Conservation (phyloP, 2,797 vertebrate genomes). For the Falco concolor region DNA sequence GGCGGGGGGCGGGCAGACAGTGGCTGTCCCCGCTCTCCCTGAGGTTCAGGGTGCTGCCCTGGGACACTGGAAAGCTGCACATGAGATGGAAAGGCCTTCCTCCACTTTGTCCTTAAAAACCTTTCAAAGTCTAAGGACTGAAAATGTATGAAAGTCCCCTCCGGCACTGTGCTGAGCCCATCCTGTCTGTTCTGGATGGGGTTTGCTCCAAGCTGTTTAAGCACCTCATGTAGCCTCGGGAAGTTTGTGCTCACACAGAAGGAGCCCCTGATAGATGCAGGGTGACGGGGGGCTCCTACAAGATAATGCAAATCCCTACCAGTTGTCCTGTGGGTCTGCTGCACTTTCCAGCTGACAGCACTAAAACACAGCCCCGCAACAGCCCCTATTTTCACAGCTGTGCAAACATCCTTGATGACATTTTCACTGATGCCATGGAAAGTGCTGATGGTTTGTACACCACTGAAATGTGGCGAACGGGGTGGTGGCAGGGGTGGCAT, state of each 20-base stretch:
- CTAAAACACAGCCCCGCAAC: neutral
- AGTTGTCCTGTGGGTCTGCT: neutral
- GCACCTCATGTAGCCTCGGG: neutral
- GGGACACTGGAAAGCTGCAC: neutral
- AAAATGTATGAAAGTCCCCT: neutral
- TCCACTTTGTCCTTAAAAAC: neutral
- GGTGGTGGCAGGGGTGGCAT: neutral
- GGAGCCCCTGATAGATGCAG: neutral
- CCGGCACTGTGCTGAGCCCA: neutral
- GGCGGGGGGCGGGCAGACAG: accelerated
- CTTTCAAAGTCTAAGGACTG: neutral
- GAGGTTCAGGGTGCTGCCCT: neutral
- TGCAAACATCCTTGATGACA: slow-evolving; percentile 1
- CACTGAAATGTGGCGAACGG: neutral
- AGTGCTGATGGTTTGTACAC: neutral
- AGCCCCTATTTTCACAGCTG: slow-evolving; percentile 24
- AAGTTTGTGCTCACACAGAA: neutral
- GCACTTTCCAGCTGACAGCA: neutral
- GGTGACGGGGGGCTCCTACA: neutral
- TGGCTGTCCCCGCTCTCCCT: neutral
- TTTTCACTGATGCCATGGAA: neutral
- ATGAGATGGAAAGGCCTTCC: neutral
- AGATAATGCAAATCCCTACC: neutral
- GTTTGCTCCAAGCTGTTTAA: neutral
- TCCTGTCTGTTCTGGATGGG: neutral